A percentile compares a stretch with the other conserved stretches of the same genome.
These are phyloP conservation scores for Xiphorhynchus elegans DNA, from an alignment of 2,113 vertebrate genomes.

Conservation along the genomic window DNA sequence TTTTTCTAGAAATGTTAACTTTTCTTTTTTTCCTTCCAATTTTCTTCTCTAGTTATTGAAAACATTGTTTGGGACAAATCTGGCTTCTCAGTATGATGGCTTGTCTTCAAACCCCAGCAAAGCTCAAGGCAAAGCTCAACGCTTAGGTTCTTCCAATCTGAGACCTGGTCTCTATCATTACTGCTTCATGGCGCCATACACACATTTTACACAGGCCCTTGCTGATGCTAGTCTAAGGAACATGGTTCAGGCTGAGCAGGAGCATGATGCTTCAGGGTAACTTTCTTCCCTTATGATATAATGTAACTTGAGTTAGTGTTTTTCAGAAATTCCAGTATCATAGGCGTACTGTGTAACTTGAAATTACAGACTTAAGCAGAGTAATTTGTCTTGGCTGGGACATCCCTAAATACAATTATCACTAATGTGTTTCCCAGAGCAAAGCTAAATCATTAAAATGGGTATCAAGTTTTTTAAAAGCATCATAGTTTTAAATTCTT, in stretches of 20 bases:
- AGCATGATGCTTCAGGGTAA: conserved; percentile 92
- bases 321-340: not conserved
- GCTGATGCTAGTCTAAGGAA: conserved; percentile 95
- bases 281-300: not conserved
- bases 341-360: not conserved
- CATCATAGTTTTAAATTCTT: not conserved
- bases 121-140: conserved; percentile 89
- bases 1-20: not conserved
- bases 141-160: conserved; percentile 90
- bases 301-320: not conserved
- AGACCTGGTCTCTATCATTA: conserved; percentile 95
- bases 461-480: not conserved
- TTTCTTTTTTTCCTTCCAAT: not conserved
- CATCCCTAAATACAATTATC: not conserved
- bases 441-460: not conserved
- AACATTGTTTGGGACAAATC: conserved; percentile 95
- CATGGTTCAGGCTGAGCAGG: conserved; percentile 94
- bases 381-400: not conserved
- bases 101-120: conserved; percentile 85
- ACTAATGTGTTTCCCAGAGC: not conserved
- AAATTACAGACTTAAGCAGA: not conserved
- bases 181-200: conserved; percentile 99
- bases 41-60: conserved; percentile 84
- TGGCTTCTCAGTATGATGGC: conserved; percentile 93
- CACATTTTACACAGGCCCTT: conserved; percentile 96